phyloP scores from a whole-genome alignment of 2,888 invertebrate genomes.

The Cephus nigrinus region DNA sequence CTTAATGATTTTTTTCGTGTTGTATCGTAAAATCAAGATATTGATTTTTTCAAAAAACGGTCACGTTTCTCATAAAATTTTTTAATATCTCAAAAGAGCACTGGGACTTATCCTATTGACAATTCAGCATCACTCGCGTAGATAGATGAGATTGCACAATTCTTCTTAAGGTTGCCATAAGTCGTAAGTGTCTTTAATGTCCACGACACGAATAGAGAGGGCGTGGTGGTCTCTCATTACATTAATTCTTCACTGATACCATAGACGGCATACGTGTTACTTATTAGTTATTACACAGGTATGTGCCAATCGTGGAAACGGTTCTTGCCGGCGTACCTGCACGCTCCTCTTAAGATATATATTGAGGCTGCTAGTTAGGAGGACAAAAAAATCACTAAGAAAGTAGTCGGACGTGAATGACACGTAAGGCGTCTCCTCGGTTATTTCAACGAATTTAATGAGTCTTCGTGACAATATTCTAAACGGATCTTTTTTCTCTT shows the following conservation, averaged over 20 bases:
- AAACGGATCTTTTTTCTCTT: background rate
- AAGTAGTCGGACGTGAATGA: background rate
- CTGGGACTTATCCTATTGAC: background rate
- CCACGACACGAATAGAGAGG: conserved; percentile 21
- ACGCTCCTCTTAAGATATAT: background rate
- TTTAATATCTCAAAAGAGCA: background rate
- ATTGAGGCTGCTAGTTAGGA: background rate
- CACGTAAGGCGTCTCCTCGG: background rate
- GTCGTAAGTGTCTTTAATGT: conserved; percentile 13
- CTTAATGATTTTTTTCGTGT: background rate
- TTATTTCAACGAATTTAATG: background rate
- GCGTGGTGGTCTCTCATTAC: conserved; percentile 34
- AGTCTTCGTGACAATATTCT: background rate
- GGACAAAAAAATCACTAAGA: background rate
- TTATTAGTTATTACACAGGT: conserved; percentile 31
- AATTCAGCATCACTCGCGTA: background rate
- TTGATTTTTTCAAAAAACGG: background rate
- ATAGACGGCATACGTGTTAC: conserved; percentile 19
- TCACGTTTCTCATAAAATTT: no score
- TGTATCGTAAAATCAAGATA: background rate
- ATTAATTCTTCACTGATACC: conserved; percentile 31
- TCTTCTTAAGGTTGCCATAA: conserved; percentile 8
- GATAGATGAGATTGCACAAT: conserved; percentile 25
- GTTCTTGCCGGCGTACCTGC: background rate
- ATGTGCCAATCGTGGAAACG: conserved; percentile 21